Base-by-base conservation (phyloP, 1,140 invertebrate species). In the Trissolcus basalis region DNA sequence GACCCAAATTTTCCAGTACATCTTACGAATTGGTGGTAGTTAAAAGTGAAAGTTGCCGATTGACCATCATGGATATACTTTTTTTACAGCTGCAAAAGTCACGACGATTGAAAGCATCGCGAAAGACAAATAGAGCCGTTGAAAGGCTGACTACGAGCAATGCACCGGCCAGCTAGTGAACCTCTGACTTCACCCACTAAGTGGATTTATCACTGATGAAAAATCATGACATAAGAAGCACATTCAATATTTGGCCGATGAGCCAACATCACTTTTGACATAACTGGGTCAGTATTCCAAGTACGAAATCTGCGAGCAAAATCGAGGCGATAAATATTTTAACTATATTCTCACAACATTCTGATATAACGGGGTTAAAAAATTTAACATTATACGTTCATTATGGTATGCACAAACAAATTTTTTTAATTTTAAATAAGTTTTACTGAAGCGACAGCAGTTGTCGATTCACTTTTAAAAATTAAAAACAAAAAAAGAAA, bases 191-290 rank as follows among this genome's bases (percentile, higher is more conserved):
- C 45, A 15, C 44, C 60, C 45, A 27, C 15, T 59, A 65, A 67
- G 56, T 73, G 60, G 49, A 73, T 73, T 73, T 64, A 48, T 53
- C 58, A 45, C 60, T 60, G 41, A 60, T 67, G 61, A 71, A 77
- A 77, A 77, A 77, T 71, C 55, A 63, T 68, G 67, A 55, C 67
- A 65, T 69, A 67, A 77, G 67, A 63, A 61, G 54, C 45, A 77
- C 45, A 67, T 67, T 74, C 71, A 67, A 74, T 74, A 74, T 74
- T 77, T 71, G 74, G 67, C 68, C 56, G 65, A 67, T 39, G 55
- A 47, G 74, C 74, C 74, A 77, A 77, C 56, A 77, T 71, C 67
- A 77, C 50, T 61, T 71, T 55, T 77, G 60, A 70, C 74, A 58
- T 45, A 67, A 67, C 61, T 77, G 16, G 74, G 74, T 77, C 61